Evolutionary conservation across 2,113 vertebrate genomes (phyloP), one percentile per base, ranked within the genome.

Genomic region (Ascaphus truei): DNA sequence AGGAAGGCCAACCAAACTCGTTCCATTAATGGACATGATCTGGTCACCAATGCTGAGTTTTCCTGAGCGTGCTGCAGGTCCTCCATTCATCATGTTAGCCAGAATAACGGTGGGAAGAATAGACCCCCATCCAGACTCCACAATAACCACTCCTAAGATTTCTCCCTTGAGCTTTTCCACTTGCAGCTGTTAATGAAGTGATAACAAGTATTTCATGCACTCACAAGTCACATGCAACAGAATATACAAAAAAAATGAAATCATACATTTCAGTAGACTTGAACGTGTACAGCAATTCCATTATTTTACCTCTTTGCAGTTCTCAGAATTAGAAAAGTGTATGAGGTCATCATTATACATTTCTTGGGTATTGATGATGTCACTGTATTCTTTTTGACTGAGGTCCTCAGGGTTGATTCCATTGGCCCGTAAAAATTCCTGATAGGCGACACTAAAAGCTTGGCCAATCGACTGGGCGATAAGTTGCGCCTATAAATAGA

Each of bases 321-420:
- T 99, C 72, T 97, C 97, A 0, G 96, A 99, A 85, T 98, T 99
- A 68, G 97, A 99, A 81, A 98, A 99, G 83, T 99, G 97, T 84
- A 98, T 93, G 71, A 99, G 96, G 79, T 99, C 97, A 4, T 99
- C 97, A 1, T 99, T 99, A 87, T 99, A 99, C 97, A 99, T 98
- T 82, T 99, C 97, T 77, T 99, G 96, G 41, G 96, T 98, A 76
- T 94, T 98, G 86, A 99, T 97, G 86, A 99, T 95, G 84, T 99
- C 97, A 7, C 96, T 98, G 87, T 99, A 99, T 71, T 99, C 96
- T 68, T 98, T 98, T 87, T 99, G 97, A 83, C 97, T 99, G 79
- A 99, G 92, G 81, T 99, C 97, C 76, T 99, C 97, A 0, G 97
- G 97, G 80, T 99, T 98, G 67, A 99, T 99, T 78, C 97, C 97